phyloP scores from a whole-genome alignment of 2,113 vertebrate species.

The Mus pahari region DNA sequence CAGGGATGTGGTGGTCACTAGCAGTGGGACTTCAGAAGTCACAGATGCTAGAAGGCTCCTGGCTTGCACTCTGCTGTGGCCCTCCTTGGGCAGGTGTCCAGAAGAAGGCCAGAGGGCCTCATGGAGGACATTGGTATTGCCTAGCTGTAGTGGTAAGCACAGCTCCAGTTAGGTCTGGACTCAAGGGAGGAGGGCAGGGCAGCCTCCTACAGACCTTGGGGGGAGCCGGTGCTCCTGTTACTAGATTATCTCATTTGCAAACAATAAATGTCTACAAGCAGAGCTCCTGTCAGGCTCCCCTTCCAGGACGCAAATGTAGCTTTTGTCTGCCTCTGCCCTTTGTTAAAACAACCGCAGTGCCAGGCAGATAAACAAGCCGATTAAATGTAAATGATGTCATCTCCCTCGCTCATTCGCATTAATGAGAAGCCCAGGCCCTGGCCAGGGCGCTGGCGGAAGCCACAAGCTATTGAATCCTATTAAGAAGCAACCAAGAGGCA shows the following conservation, averaged over 20 bases:
- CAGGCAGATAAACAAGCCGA: slow-evolving; percentile 88
- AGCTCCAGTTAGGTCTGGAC: background rate
- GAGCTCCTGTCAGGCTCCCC: slow-evolving; percentile 71
- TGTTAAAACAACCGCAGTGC: slow-evolving; percentile 86
- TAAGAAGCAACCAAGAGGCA: slow-evolving; percentile 84
- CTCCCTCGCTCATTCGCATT: slow-evolving; percentile 81
- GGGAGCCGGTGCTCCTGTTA: background rate
- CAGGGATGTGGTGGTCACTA: background rate
- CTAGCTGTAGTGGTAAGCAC: too few relatives aligned
- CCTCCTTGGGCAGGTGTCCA: background rate
- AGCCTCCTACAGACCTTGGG: background rate
- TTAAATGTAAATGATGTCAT: slow-evolving; percentile 88
- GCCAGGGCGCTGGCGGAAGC: slow-evolving; percentile 76
- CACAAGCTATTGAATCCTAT: slow-evolving; percentile 80
- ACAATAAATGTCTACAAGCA: slow-evolving; percentile 85
- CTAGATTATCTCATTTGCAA: slow-evolving; percentile 85
- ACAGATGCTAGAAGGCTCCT: background rate
- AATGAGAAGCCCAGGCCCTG: slow-evolving; percentile 81
- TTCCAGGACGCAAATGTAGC: slow-evolving; percentile 84
- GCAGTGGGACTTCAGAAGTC: background rate
- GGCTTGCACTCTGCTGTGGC: background rate
- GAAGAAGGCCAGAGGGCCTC: background rate
- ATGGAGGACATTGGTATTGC: background rate
- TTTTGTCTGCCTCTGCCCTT: slow-evolving; percentile 85
- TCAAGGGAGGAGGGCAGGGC: background rate